Evolutionary conservation across 2,888 invertebrate genomes (phyloP).

Genomic region (Diaprepes abbreviatus): DNA sequence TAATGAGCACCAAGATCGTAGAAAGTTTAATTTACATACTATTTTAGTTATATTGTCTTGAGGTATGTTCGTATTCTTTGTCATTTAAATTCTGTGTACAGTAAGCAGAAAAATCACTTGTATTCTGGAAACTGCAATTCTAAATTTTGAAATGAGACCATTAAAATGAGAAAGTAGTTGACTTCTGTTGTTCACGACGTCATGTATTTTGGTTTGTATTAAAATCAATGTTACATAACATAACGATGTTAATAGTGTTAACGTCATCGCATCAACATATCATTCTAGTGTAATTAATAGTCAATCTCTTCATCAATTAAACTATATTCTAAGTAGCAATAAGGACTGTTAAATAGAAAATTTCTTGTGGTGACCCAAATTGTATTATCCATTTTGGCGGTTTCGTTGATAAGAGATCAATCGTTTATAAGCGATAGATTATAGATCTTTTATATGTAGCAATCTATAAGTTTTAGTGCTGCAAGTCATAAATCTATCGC

Average conservation of each 20-base stretch:
- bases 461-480: too few relatives aligned
- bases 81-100: too few relatives aligned
- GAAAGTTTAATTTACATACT: too few relatives aligned
- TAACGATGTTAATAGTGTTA: constrained; percentile 23
- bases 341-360: constrained; percentile 15
- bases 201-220: constrained; percentile 4
- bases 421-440: too few relatives aligned
- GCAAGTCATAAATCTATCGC: too few relatives aligned
- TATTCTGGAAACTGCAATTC: too few relatives aligned
- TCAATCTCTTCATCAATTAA: constrained; percentile 48
- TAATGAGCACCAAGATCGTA: too few relatives aligned
- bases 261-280: constrained; percentile 46
- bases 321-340: constrained; percentile 45
- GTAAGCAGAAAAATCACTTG: too few relatives aligned
- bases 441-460: too few relatives aligned
- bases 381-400: neutral
- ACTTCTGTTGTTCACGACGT: neutral
- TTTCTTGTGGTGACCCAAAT: neutral
- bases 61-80: too few relatives aligned
- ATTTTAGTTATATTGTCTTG: too few relatives aligned
- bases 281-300: constrained; percentile 41
- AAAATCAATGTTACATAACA: constrained; percentile 17
- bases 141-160: neutral
- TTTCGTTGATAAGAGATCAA: too few relatives aligned
- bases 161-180: neutral